A percentile compares a stretch with the other conserved stretches of the same genome.
phyloP scores from a whole-genome alignment of 2,888 invertebrate genomes.

The Trissoscelio sp. region DNA sequence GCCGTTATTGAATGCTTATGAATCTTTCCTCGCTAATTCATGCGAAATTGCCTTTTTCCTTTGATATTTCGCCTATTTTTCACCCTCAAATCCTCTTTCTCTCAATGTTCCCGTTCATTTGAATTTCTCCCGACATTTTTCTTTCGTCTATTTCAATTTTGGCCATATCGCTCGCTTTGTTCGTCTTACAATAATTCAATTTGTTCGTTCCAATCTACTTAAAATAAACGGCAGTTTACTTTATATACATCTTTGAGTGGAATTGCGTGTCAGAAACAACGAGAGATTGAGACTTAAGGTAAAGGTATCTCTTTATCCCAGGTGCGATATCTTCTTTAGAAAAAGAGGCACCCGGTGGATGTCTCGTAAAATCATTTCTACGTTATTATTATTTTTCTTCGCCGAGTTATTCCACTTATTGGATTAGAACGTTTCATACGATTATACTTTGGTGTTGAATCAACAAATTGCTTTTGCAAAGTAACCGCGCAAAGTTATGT shows the following conservation, averaged over 20 bases:
- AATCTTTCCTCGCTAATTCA: slow-evolving; percentile 1
- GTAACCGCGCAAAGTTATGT: slow-evolving; percentile 22
- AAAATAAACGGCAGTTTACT: slow-evolving; percentile 17
- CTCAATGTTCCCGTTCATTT: background rate
- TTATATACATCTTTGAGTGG: slow-evolving; percentile 1
- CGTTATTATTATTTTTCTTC: background rate
- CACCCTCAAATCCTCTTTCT: no score
- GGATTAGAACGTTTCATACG: background rate
- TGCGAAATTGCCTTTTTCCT: background rate
- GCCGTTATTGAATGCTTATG: slow-evolving; percentile 14
- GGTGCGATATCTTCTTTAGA: slow-evolving; percentile 2
- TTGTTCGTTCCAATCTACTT: slow-evolving; percentile 4
- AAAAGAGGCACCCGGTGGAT: background rate
- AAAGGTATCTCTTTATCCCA: background rate
- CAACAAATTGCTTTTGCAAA: slow-evolving; percentile 28
- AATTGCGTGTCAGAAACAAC: slow-evolving; percentile 13
- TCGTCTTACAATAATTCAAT: slow-evolving; percentile 1
- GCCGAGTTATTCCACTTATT: background rate
- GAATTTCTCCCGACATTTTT: background rate
- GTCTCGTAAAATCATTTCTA: background rate
- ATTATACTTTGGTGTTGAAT: slow-evolving; percentile 2
- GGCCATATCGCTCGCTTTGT: background rate
- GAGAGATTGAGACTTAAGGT: slow-evolving; percentile 5
- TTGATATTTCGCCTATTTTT: background rate
- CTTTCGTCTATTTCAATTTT: slow-evolving; percentile 13